phyloP scores from a whole-genome alignment of 2,113 vertebrate genomes.

The Chlorodrepanis virens region DNA sequence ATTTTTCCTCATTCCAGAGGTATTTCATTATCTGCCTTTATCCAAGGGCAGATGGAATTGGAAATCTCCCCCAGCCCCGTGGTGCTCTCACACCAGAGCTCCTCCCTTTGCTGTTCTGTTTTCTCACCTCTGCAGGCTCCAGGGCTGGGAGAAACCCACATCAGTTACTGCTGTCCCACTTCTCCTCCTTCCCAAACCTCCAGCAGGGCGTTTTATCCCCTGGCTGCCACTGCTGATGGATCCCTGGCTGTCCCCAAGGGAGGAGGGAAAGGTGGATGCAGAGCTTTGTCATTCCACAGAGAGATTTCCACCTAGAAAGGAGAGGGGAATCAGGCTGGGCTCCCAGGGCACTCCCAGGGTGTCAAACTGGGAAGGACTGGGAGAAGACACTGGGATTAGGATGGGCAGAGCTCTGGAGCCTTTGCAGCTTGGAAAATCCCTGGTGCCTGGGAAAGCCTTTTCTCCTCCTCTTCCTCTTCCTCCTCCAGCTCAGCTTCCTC shows the following conservation, averaged over 20 bases:
- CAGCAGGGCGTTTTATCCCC: background rate
- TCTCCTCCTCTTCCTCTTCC: background rate
- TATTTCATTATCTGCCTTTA: slow-evolving; percentile 10
- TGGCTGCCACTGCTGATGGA: background rate
- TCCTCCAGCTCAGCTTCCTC: background rate
- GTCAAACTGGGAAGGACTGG: background rate
- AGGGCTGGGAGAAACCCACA: background rate
- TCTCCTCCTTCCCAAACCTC: background rate
- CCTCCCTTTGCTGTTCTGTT: background rate
- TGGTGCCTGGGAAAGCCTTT: background rate
- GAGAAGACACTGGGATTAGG: fast-evolving
- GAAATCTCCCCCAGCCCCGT: background rate
- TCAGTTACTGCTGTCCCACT: fast-evolving
- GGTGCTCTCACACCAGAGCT: background rate
- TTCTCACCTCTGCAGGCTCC: background rate
- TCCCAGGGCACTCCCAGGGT: fast-evolving
- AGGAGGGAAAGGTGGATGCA: background rate
- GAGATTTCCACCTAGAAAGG: background rate
- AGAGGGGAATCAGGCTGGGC: background rate
- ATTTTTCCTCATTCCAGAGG: background rate
- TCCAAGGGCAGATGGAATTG: slow-evolving; percentile 47
- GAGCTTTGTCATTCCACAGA: background rate
- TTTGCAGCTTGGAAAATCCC: background rate
- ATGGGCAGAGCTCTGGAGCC: background rate
- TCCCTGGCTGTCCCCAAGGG: background rate